A percentile compares a stretch with the other conserved stretches of the same genome.
Evolutionary conservation across 2,113 vertebrate genomes (phyloP).

Genomic region (Gorsachius goisagi): DNA sequence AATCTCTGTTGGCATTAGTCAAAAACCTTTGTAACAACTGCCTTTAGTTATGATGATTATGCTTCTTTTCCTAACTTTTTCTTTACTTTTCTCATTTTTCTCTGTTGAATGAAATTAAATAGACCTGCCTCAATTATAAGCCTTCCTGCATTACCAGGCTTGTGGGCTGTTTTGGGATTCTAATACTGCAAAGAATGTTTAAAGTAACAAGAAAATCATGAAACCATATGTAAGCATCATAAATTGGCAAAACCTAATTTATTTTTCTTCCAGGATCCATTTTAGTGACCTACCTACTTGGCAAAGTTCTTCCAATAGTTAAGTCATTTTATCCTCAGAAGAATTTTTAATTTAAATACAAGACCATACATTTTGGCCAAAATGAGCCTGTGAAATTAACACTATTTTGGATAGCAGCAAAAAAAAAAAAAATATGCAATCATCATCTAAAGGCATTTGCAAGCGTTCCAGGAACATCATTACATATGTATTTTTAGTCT

Average conservation of each 20-base stretch:
- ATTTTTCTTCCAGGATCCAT: neutral
- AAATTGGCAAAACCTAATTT: neutral
- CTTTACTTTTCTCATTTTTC: neutral
- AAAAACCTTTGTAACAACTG: neutral
- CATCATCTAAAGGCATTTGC: slow-evolving; percentile 45
- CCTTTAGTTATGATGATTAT: neutral
- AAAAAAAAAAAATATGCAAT: neutral
- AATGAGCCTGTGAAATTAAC: slow-evolving; percentile 18
- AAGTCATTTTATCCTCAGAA: neutral
- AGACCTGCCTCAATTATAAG: neutral
- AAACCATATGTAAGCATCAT: slow-evolving; percentile 41
- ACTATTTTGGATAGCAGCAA: slow-evolving; percentile 9
- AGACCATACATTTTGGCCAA: slow-evolving; percentile 1
- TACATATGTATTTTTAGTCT: slow-evolving; percentile 64
- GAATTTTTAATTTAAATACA: neutral
- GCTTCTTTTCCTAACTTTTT: neutral
- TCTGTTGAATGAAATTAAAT: neutral
- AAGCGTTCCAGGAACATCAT: slow-evolving; percentile 61
- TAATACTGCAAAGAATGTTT: neutral
- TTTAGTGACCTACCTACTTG: slow-evolving; percentile 18
- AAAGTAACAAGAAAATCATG: neutral
- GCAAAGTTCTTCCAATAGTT: slow-evolving; percentile 14
- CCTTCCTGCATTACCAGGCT: slow-evolving; percentile 17
- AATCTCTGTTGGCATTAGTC: neutral
- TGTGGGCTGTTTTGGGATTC: neutral